Evolutionary conservation across 2,797 vertebrate genomes (phyloP).

Genomic region (Gambusia yucatana): DNA sequence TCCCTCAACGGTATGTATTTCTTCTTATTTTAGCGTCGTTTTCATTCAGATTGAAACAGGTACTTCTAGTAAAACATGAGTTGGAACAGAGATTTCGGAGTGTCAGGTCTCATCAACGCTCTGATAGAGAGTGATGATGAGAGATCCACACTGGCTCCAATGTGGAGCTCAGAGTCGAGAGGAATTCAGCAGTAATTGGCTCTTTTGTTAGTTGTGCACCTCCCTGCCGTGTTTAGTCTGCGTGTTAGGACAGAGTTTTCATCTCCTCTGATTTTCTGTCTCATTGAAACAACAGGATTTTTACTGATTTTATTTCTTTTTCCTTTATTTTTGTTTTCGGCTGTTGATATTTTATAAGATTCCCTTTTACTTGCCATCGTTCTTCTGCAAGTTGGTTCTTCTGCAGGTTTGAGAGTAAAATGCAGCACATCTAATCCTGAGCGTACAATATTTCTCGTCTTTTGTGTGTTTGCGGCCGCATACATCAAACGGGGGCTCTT

Average conservation of each 20-base stretch:
- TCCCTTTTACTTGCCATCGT: neutral
- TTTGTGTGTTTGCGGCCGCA: conserved; percentile 36
- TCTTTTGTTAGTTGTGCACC: conserved; percentile 43
- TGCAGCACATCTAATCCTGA: neutral
- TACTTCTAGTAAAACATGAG: neutral
- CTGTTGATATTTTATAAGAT: conserved; percentile 18
- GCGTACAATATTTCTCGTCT: conserved; percentile 6
- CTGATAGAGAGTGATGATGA: no score
- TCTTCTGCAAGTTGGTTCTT: neutral
- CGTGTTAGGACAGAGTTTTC: conserved; percentile 18
- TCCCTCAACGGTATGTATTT: neutral
- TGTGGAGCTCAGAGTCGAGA: conserved; percentile 37
- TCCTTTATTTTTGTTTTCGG: neutral
- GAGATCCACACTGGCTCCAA: conserved; percentile 4
- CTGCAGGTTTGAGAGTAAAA: conserved; percentile 1
- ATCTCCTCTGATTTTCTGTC: conserved; percentile 6
- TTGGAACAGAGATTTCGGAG: neutral
- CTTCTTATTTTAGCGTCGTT: neutral
- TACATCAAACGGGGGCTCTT: conserved; percentile 62
- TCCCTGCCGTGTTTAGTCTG: conserved; percentile 44
- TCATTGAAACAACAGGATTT: conserved; percentile 27
- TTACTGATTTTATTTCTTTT: conserved; percentile 2
- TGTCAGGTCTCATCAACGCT: neutral
- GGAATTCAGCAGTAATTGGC: conserved; percentile 41
- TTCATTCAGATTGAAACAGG: neutral